Conservation (phyloP, 2,797 vertebrate species). For the Molothrus aeneus region DNA sequence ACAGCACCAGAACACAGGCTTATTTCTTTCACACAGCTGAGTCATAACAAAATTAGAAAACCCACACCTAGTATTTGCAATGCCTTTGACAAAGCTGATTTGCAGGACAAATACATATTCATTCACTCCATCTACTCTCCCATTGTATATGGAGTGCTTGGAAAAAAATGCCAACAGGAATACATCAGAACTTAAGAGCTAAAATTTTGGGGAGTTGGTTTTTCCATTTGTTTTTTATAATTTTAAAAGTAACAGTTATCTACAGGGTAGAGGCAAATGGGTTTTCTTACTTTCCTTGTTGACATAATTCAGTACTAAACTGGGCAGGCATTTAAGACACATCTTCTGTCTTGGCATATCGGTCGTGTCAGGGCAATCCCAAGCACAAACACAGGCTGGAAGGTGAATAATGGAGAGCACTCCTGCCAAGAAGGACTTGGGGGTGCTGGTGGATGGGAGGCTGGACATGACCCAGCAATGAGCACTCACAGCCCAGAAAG, state of each 20-base stretch:
- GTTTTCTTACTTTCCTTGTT: not conserved
- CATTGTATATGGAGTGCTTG: not conserved
- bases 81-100: not conserved
- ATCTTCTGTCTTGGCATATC: not conserved
- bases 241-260: not conserved
- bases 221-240: not conserved
- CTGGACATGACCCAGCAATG: not conserved
- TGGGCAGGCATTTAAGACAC: not conserved
- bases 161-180: not conserved
- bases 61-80: not conserved
- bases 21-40: not conserved
- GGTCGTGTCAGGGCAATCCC: not conserved
- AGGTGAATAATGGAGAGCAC: not conserved
- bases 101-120: not conserved
- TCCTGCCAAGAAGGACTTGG: not conserved
- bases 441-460: accelerated
- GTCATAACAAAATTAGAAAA: not conserved
- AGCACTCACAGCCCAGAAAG: accelerated
- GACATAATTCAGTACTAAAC: not conserved
- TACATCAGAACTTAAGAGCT: accelerated
- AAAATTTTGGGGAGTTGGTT: not conserved
- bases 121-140: not conserved
- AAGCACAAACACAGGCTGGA: not conserved
- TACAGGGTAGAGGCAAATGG: not conserved
- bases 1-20: not conserved